Base-by-base conservation (phyloP, 1,140 invertebrate species). In the Panulirus ornatus region DNA sequence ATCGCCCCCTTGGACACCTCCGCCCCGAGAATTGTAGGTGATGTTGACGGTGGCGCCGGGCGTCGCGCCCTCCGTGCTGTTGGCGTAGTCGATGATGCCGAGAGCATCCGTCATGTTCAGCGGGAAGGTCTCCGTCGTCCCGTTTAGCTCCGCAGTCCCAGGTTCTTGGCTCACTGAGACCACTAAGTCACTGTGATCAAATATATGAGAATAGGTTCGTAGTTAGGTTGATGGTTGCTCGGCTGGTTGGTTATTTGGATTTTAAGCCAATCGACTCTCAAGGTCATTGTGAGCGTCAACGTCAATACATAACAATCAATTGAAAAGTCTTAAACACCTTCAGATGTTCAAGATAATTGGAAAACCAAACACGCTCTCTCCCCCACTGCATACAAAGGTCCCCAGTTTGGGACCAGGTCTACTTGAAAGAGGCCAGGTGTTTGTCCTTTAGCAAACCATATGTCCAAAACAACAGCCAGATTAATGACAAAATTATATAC, bases 21-120 rank as follows among this genome's bases (percentile, higher is more conserved):
- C 87, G 27, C 88, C 81, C 58, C 79, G n/a, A 9, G 79, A 83
- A 0, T 54, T 84, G 16, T 22, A 14, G 79, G 63, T 84, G 66
- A 6, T 9, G 51, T 30, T 47, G 66, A 44, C 1, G 63, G 58
- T 54, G 27, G 0, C 19, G 66, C 6, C 27, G n/a, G 9, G 22
- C 19, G 19, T 40, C 19, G 51, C 22, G 34, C 42, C 27, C 5
- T 82, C 9, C 22, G 78, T 82, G 19, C 9, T 22, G 38, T 70
- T 71, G 36, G 42, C 36, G 38, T 19, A 2, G 63, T 58, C 5
- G 1, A 51, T 83, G 6, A 30, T 8, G 40, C 44, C 51, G 27
- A 63, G 16, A 16, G 40, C 9, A 0, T 54, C 38, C 51, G 51
- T 83, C 22, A 44, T 30, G 22, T 44, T 36, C 9, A 81, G n/a